Evolutionary conservation across 2,113 vertebrate species (phyloP), one percentile per base, ranked within the genome.

Genomic region (Sitta europaea): DNA sequence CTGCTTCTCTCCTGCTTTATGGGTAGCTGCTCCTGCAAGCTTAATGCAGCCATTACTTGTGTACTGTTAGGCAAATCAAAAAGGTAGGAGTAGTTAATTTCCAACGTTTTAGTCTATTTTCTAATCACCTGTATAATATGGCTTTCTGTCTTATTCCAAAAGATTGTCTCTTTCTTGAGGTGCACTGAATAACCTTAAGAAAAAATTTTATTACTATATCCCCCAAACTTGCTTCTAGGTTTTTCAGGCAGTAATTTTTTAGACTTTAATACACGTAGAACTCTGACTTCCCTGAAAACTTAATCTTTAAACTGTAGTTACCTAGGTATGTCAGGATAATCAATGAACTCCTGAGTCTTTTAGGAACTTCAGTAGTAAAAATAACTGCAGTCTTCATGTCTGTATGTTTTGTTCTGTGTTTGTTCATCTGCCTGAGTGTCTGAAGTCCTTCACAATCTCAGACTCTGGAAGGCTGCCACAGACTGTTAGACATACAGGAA

Each of bases 401-500:
- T 78, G 5, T 57, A 48, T 53, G 45, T 40, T 66, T 68, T 31
- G 1, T 28, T 87, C 45, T 70, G 31, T 51, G 13, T 58, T 29
- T 38, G 19, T 16, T 18, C 3, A 1, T 72, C 23, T 57, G 16
- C 22, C 28, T 29, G 11, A 12, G 11, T 42, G 11, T 63, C 25
- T 71, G 11, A 62, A 55, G 48, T 63, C 43, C n/a, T 88, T 79
- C 21, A 33, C 29, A 48, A 12, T 24, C 27, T 70, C n/a, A 19
- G 31, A 15, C 29, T 54, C 16, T 75, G 66, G 29, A 67, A 76
- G 45, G 23, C 40, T 66, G 5, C 36, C 61, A 40, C 75, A 68
- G 27, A 24, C 61, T 55, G 5, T 19, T 86, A 66, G 10, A 20
- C 0, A 0, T 83, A 28, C 17, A 50, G 36, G n/a, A 58, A 14